Conservation (phyloP, 92 coral and sea anemone genomes). For the Pocillopora grandis region DNA sequence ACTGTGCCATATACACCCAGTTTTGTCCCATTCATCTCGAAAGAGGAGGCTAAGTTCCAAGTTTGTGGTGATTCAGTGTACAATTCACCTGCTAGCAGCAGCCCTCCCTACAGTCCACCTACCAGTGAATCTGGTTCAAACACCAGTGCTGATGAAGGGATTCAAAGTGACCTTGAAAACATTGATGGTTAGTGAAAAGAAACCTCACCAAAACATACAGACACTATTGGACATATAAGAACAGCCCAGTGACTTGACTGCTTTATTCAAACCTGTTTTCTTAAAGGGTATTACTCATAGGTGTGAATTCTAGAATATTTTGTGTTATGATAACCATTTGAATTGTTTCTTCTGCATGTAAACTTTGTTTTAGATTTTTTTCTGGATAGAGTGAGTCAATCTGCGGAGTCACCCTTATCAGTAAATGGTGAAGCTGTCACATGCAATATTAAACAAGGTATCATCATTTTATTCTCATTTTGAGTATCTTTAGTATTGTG, state of each 20-base stretch:
- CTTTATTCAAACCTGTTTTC: neutral
- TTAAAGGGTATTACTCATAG: neutral
- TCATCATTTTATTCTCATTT: no score
- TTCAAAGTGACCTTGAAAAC: slow-evolving; percentile 37
- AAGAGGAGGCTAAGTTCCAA: neutral
- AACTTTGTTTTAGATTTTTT: neutral
- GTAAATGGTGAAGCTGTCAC: neutral
- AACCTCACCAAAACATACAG: neutral
- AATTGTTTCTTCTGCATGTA: neutral
- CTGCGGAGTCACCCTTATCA: neutral
- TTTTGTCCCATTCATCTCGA: neutral
- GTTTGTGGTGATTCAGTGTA: neutral
- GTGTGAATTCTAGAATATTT: neutral
- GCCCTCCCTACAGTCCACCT: slow-evolving; percentile 4
- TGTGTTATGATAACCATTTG: neutral
- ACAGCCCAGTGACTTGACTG: neutral
- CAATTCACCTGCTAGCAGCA: neutral
- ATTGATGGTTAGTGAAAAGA: slow-evolving; percentile 19
- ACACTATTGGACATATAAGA: neutral
- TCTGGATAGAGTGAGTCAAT: neutral
- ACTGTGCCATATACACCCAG: neutral
- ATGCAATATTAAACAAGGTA: slow-evolving; percentile 8
- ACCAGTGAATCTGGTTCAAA: slow-evolving; percentile 30
- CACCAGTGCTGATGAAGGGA: slow-evolving; percentile 31
- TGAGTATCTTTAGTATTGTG: no score